A percentile compares a stretch with the other conserved stretches of the same genome.
These are phyloP conservation scores for Drosophila carrolli DNA, from an alignment of 1,140 invertebrate genomes.

Conservation along the genomic window DNA sequence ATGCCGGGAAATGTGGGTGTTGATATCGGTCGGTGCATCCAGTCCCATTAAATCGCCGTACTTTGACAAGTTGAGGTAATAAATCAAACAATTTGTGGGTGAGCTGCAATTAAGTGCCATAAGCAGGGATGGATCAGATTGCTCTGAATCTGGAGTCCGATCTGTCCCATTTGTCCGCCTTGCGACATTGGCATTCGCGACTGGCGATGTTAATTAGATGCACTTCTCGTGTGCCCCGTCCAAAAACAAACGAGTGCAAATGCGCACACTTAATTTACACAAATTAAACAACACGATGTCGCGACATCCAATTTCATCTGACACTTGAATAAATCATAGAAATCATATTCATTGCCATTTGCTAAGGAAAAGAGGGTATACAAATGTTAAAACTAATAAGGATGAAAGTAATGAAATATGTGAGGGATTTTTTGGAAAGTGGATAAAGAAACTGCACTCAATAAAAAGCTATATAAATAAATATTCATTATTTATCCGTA, in stretches of 20 bases:
- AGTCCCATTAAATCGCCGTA: slow-evolving; percentile 30
- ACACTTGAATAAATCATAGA: slow-evolving; percentile 36
- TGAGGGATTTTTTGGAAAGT: too few relatives aligned
- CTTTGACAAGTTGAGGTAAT: slow-evolving; percentile 43
- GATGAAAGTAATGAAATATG: neutral
- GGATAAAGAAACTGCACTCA: too few relatives aligned
- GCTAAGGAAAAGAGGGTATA: slow-evolving; percentile 1
- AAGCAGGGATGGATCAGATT: slow-evolving; percentile 11
- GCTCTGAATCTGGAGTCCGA: neutral
- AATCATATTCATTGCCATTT: slow-evolving; percentile 44
- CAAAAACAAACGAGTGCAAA: slow-evolving; percentile 29
- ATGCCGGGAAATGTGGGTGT: slow-evolving; percentile 31
- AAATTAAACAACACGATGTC: slow-evolving; percentile 63
- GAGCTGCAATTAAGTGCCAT: slow-evolving; percentile 43
- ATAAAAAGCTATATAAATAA: too few relatives aligned
- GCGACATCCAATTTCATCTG: slow-evolving; percentile 60
- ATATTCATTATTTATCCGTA: too few relatives aligned
- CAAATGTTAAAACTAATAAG: neutral
- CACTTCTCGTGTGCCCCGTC: slow-evolving; percentile 54
- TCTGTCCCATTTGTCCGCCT: slow-evolving; percentile 1
- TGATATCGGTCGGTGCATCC: slow-evolving; percentile 2
- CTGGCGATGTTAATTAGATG: slow-evolving; percentile 64
- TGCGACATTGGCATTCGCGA: slow-evolving; percentile 41
- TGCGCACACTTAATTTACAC: slow-evolving; percentile 58
- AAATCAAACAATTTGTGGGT: slow-evolving; percentile 42